Percentiles rank a stretch among this genome's conserved stretches.
Evolutionary conservation across 2,888 invertebrate species (phyloP).

Genomic region (Papilio protenor): DNA sequence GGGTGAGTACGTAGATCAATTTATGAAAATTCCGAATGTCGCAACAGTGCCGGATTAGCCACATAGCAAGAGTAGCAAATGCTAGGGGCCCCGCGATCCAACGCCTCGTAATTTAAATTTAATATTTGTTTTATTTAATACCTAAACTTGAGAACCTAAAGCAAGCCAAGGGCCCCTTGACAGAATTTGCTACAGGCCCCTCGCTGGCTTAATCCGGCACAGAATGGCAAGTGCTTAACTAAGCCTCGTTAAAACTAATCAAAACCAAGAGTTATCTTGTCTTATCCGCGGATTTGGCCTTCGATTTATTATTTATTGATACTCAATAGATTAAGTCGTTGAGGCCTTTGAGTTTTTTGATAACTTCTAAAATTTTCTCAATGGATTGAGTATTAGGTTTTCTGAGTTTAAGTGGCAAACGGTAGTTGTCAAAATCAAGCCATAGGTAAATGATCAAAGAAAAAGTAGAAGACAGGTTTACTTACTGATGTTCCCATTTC

Average conservation of each 20-base stretch:
- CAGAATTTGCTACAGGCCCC: no score
- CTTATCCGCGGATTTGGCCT: not conserved
- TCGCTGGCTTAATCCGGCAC: no score
- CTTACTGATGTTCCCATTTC: not conserved
- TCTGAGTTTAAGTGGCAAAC: not conserved
- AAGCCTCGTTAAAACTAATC: not conserved
- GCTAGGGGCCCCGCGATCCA: no score
- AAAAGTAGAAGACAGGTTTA: not conserved
- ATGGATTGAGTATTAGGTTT: no score
- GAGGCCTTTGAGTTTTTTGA: not conserved
- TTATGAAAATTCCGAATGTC: not conserved
- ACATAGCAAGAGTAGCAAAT: no score
- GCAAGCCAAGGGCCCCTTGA: no score
- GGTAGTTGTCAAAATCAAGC: not conserved
- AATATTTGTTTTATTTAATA: no score
- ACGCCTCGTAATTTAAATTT: no score
- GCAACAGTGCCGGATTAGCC: no score
- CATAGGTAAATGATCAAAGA: not conserved
- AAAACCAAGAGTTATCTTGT: not conserved
- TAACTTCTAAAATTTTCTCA: not conserved
- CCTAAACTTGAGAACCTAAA: no score
- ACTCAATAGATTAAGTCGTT: no score
- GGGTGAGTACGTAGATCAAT: slow-evolving; percentile 57
- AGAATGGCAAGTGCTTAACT: not conserved
- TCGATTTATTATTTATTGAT: not conserved